A percentile compares a stretch with the other conserved stretches of the same genome.
These are phyloP conservation scores for Pogonomyrmex californicus DNA, from an alignment of 1,140 invertebrate genomes.

Conservation along the genomic window DNA sequence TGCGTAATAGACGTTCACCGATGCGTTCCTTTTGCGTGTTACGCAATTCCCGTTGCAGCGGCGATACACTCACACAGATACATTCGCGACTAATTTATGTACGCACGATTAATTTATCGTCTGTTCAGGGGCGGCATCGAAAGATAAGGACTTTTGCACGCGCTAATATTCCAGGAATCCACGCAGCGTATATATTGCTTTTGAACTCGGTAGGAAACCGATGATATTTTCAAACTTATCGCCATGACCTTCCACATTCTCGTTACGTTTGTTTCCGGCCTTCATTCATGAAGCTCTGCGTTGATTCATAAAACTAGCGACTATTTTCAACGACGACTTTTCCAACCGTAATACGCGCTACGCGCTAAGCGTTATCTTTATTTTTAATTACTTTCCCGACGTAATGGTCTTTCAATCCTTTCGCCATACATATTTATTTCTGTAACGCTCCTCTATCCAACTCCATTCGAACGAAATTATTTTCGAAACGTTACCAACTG, in stretches of 20 bases:
- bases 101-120: constrained; percentile 38
- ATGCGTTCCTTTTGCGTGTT: constrained; percentile 47
- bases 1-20: constrained; percentile 33
- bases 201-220: background rate
- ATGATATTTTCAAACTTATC: constrained; percentile 54
- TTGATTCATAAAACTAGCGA: constrained; percentile 34
- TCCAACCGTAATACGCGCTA: background rate
- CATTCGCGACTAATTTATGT: constrained; percentile 17
- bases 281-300: constrained; percentile 49
- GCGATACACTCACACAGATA: background rate
- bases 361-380: background rate
- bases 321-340: constrained; percentile 12
- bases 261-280: constrained; percentile 37
- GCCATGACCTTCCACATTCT: constrained; percentile 8
- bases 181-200: background rate
- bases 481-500: background rate
- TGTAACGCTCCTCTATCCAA: background rate
- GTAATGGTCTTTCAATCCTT: background rate
- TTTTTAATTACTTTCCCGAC: constrained; percentile 13
- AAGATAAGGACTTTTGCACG: constrained; percentile 40
- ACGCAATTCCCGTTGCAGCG: constrained; percentile 51
- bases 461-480: background rate
- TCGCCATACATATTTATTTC: background rate
- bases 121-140: background rate
- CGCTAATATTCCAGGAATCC: constrained; percentile 41